phyloP scores from a whole-genome alignment of 2,113 vertebrate species.

The Sander lucioperca region DNA sequence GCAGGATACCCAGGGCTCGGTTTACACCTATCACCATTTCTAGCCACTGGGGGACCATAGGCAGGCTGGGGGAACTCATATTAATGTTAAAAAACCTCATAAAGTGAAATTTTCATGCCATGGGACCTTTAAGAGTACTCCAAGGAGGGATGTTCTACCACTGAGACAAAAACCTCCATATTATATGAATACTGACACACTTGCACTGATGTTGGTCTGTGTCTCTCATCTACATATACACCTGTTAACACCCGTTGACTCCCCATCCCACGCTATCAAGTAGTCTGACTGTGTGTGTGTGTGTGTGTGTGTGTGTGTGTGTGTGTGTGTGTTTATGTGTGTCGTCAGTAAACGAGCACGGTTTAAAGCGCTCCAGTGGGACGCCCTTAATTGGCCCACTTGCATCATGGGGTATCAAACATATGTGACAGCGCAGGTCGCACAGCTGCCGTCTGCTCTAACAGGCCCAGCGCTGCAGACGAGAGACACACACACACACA shows the following conservation, averaged over 20 bases:
- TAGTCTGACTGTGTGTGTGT: background rate
- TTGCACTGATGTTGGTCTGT: background rate
- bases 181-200: background rate
- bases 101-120: no score
- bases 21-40: no score
- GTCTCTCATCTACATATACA: constrained; percentile 4
- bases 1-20: no score
- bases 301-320: background rate
- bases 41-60: no score
- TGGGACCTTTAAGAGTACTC: no score
- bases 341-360: background rate
- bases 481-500: background rate
- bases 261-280: constrained; percentile 8
- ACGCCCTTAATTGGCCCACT: constrained; percentile 61
- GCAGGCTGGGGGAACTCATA: no score
- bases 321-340: constrained; percentile 3
- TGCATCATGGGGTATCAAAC: constrained; percentile 59
- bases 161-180: no score
- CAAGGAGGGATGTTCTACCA: no score
- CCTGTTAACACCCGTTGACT: constrained; percentile 6
- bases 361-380: constrained; percentile 39
- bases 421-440: constrained; percentile 54
- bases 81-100: no score
- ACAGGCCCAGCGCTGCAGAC: background rate
- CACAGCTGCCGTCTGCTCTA: constrained; percentile 49